Evolutionary conservation across 2,888 invertebrate genomes (phyloP).

Genomic region (Synanthedon tipuliformis): DNA sequence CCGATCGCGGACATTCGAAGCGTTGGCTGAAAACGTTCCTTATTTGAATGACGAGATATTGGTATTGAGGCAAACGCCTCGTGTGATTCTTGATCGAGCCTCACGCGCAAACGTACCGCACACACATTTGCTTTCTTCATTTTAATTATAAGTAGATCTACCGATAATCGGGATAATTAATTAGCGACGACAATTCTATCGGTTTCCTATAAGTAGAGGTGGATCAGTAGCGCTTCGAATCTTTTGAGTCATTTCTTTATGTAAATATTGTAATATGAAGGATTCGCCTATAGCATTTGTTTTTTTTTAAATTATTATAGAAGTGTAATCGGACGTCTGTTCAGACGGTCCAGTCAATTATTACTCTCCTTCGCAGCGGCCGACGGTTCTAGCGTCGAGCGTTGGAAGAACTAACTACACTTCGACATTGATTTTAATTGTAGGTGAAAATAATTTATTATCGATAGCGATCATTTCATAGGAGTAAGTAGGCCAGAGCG

Average conservation of each 20-base stretch:
- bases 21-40: slow-evolving; percentile 42
- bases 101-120: slow-evolving; percentile 55
- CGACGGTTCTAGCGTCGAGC: slow-evolving; percentile 20
- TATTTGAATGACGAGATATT: slow-evolving; percentile 33
- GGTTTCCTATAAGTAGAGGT: slow-evolving; percentile 61
- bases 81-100: slow-evolving; percentile 26
- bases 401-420: slow-evolving; percentile 33
- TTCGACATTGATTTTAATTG: slow-evolving; percentile 62
- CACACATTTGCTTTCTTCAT: slow-evolving; percentile 57
- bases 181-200: slow-evolving; percentile 56
- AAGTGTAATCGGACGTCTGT: slow-evolving; percentile 18
- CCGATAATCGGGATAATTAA: slow-evolving; percentile 51
- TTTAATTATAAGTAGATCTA: slow-evolving; percentile 63
- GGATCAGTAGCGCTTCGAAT: slow-evolving; percentile 65
- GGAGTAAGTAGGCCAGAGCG: slow-evolving; percentile 65
- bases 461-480: slow-evolving; percentile 67
- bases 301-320: slow-evolving; percentile 25
- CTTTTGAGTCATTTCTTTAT: slow-evolving; percentile 50
- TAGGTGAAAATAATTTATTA: slow-evolving; percentile 67
- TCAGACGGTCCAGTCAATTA: slow-evolving; percentile 62
- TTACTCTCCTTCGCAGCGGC: slow-evolving; percentile 37
- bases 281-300: slow-evolving; percentile 54
- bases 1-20: slow-evolving; percentile 42
- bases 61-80: slow-evolving; percentile 17
- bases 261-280: slow-evolving; percentile 63